Evolutionary conservation across 1,140 invertebrate genomes (phyloP).

Genomic region (Pseudomyrmex flavicornis): DNA sequence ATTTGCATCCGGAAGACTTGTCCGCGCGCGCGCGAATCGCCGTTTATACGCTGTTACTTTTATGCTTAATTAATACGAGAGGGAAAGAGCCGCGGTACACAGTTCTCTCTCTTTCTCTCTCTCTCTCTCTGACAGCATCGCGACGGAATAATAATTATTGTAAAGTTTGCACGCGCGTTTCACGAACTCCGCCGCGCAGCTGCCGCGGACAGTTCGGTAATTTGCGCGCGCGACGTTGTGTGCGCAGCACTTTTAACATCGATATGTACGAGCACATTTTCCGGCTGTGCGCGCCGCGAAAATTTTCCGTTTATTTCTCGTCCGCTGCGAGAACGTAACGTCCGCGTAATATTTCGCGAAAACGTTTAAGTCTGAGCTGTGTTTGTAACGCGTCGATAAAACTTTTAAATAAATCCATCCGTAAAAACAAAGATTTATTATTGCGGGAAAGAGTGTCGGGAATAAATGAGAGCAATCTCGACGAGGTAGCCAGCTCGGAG

Average conservation of each 20-base stretch:
- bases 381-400: neutral
- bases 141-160: slow-evolving; percentile 49
- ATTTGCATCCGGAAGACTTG: neutral
- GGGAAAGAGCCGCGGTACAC: no score
- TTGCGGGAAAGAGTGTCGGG: neutral
- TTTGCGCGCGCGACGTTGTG: slow-evolving; percentile 26
- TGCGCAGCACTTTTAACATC: slow-evolving; percentile 12
- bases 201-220: slow-evolving; percentile 27
- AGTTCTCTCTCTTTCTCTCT: no score
- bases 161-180: slow-evolving; percentile 13
- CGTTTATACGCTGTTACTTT: slow-evolving; percentile 31
- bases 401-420: neutral
- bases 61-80: slow-evolving; percentile 37
- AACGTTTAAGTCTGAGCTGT: no score
- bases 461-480: slow-evolving; percentile 23
- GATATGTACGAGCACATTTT: slow-evolving; percentile 16
- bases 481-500: neutral
- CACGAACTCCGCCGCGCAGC: neutral
- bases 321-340: no score
- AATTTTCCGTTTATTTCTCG: neutral
- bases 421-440: neutral
- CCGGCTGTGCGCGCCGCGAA: no score
- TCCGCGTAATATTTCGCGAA: no score
- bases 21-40: neutral
- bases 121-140: neutral